phyloP scores from a whole-genome alignment of 2,797 vertebrate species.

The Phalloptychus januarius region DNA sequence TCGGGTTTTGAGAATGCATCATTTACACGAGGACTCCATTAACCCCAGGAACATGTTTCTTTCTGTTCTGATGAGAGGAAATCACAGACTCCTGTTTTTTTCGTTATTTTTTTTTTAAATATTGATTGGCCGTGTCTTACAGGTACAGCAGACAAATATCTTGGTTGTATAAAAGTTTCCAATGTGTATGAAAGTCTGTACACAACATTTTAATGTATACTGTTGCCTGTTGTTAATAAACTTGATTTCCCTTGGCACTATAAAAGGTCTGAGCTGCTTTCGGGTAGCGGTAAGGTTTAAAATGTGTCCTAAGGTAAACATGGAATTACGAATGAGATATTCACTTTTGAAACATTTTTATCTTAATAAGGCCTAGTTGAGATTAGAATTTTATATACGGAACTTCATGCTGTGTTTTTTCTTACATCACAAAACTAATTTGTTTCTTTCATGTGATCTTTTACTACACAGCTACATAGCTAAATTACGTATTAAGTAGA shows the following conservation, averaged over 20 bases:
- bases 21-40: slow-evolving; percentile 60
- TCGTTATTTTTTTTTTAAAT: slow-evolving; percentile 11
- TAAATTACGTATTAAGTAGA: background rate
- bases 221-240: slow-evolving; percentile 80
- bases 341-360: background rate
- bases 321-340: background rate
- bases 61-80: slow-evolving; percentile 59
- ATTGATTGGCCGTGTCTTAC: slow-evolving; percentile 69
- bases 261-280: slow-evolving; percentile 52
- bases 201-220: slow-evolving; percentile 77
- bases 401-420: background rate
- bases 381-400: background rate
- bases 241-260: slow-evolving; percentile 63
- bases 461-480: background rate
- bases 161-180: slow-evolving; percentile 54
- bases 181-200: slow-evolving; percentile 72
- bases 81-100: slow-evolving; percentile 54
- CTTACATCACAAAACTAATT: background rate
- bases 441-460: background rate
- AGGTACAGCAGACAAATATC: slow-evolving; percentile 68
- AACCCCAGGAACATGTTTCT: slow-evolving; percentile 53
- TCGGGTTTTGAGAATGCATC: slow-evolving; percentile 85
- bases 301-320: background rate
- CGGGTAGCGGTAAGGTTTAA: slow-evolving; percentile 46
- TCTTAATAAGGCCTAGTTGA: background rate